Percentiles rank a stretch among this genome's conserved stretches.
Conservation (phyloP, 2,888 invertebrate species). For the Mylabris sibirica region DNA sequence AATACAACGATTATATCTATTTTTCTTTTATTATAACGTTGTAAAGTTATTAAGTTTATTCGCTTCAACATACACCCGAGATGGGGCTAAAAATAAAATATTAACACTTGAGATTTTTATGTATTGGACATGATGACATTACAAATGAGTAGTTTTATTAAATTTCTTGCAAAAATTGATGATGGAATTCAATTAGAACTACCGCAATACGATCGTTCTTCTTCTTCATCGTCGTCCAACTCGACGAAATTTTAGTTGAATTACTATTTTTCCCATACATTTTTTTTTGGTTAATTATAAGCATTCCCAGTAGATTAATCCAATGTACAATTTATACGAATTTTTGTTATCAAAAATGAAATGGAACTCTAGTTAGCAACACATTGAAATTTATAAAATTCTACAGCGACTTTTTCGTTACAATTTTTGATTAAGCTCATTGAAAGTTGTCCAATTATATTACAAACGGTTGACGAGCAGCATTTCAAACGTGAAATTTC, state of each 20-base stretch:
- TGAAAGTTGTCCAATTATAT: slow-evolving; percentile 43
- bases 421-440: slow-evolving; percentile 44
- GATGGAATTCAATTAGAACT: background rate
- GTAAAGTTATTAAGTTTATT: background rate
- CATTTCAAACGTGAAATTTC: slow-evolving; percentile 42
- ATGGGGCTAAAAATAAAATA: background rate
- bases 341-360: slow-evolving; percentile 28
- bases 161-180: background rate
- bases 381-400: slow-evolving; percentile 44
- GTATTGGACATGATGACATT: background rate
- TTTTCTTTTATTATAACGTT: background rate
- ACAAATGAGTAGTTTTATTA: background rate
- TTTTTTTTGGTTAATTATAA: too few species aligned
- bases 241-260: background rate
- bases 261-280: too few species aligned
- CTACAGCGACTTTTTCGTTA: slow-evolving; percentile 40
- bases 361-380: slow-evolving; percentile 43
- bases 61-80: background rate
- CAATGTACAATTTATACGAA: too few species aligned
- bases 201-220: too few species aligned
- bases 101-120: background rate
- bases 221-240: too few species aligned
- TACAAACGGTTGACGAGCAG: slow-evolving; percentile 37
- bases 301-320: too few species aligned
- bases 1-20: background rate